phyloP scores from a whole-genome alignment of 2,113 vertebrate genomes.

The Oncorhynchus tshawytscha region DNA sequence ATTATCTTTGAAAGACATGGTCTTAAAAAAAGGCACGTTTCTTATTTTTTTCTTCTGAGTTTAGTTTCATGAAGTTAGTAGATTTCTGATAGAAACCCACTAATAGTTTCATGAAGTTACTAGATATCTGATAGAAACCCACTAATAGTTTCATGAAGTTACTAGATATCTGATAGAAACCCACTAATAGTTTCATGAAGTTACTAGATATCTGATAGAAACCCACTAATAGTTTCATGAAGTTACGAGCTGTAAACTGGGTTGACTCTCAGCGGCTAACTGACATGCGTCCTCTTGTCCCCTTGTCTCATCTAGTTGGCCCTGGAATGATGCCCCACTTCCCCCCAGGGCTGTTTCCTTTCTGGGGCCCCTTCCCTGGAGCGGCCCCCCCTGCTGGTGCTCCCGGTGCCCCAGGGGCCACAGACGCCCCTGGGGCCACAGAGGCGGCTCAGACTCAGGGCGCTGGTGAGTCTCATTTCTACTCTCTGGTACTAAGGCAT shows the following conservation, averaged over 20 bases:
- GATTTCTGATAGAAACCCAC: too few relatives aligned
- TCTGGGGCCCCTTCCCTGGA: constrained; percentile 91
- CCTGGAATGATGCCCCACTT: constrained; percentile 90
- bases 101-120: too few relatives aligned
- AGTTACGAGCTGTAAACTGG: not conserved
- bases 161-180: too few relatives aligned
- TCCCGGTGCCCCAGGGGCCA: constrained; percentile 46
- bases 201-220: too few relatives aligned
- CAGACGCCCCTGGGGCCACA: constrained; percentile 53
- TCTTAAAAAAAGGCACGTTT: too few relatives aligned
- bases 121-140: too few relatives aligned
- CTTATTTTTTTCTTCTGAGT: too few relatives aligned
- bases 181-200: too few relatives aligned
- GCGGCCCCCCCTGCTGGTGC: constrained; percentile 70
- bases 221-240: too few relatives aligned
- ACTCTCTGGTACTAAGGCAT: too few relatives aligned
- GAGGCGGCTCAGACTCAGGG: constrained; percentile 54
- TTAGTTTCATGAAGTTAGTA: not conserved
- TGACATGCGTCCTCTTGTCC: not conserved
- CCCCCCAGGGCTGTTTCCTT: constrained; percentile 88
- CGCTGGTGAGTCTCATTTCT: constrained; percentile 54
- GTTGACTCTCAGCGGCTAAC: not conserved
- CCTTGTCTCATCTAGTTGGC: constrained; percentile 68
- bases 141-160: too few relatives aligned
- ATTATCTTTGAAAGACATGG: too few relatives aligned